phyloP scores from a whole-genome alignment of 2,888 invertebrate genomes.

The Spisula solida region DNA sequence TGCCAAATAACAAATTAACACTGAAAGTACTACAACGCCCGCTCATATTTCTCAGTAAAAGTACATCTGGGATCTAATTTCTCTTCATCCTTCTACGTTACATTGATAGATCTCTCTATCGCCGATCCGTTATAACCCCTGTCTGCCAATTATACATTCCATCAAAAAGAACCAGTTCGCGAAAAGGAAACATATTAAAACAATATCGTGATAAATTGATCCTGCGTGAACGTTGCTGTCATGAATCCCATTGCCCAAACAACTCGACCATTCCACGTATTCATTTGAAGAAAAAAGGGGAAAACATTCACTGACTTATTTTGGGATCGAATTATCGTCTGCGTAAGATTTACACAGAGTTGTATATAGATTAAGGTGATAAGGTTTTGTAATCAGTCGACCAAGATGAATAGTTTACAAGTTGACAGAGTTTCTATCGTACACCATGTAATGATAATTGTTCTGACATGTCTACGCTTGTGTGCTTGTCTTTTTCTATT shows the following conservation, averaged over 20 bases:
- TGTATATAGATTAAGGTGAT: not conserved
- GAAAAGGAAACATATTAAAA: not conserved
- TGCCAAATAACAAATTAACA: too few species aligned
- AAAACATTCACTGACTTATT: not conserved
- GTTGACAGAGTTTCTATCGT: not conserved
- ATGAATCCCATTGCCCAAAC: not conserved
- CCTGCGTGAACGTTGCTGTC: not conserved
- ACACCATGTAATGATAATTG: not conserved
- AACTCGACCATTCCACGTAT: not conserved
- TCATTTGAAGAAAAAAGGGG: not conserved
- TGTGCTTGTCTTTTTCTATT: constrained; percentile 13
- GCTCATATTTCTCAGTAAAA: too few species aligned
- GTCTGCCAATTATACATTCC: not conserved
- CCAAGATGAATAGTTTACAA: not conserved
- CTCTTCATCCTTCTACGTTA: not conserved
- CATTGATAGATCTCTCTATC: not conserved
- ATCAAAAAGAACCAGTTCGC: not conserved
- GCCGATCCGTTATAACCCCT: not conserved
- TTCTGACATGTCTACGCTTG: constrained; percentile 24
- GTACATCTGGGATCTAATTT: too few species aligned
- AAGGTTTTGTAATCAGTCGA: not conserved
- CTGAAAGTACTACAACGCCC: too few species aligned
- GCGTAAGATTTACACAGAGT: not conserved
- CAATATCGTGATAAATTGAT: not conserved
- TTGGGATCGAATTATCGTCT: constrained; percentile 4